Evolutionary conservation across 2,113 vertebrate genomes (phyloP), one percentile per base, ranked within the genome.

Genomic region (Pithys albifrons): DNA sequence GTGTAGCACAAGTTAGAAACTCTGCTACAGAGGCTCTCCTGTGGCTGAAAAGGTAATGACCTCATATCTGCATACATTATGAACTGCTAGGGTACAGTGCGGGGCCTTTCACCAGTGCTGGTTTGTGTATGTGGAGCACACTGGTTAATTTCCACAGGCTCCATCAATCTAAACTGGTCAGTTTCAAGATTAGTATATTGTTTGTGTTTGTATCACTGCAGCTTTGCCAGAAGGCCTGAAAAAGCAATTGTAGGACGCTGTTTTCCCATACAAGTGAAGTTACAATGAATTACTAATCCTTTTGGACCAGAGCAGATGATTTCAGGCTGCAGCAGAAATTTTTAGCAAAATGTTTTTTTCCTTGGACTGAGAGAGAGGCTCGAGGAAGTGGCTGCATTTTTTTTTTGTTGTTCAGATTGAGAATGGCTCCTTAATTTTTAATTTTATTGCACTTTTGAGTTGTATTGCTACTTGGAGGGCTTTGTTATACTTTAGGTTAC

Each of bases 21-120:
- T 99, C 99, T 2, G 99, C 99, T 48, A 99, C 99, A 0, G 99
- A 99, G 95, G 99, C 99, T 39, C 98, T 99, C 79, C 96, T 99
- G 87, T 99, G 99, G 99, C 98, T 99, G 58, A 98, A 98, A 96
- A 98, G 98, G 98, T 98, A 96, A 95, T 5, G 9, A 23, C 19
- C 35, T 85, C 1, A 0, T 65, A 7, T 48, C 61, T 66, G 3
- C 43, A 41, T 67, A 43, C 3, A 2, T 37, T 43, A 1, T 35
- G 20, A 65, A 3, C 29, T 10, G 5, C 61, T 58, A 10, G 29
- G 59, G 7, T 74, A 58, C 27, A 46, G 1, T 9, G 27, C 35
- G 31, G 19, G 27, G 18, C 22, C 15, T 71, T 85, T 73, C 37
- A 57, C 14, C 43, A 82, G 16, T 22, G 7, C 48, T 45, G 2